Evolutionary conservation across 2,797 vertebrate genomes (phyloP).

Genomic region (Coranthus polyacanthus): DNA sequence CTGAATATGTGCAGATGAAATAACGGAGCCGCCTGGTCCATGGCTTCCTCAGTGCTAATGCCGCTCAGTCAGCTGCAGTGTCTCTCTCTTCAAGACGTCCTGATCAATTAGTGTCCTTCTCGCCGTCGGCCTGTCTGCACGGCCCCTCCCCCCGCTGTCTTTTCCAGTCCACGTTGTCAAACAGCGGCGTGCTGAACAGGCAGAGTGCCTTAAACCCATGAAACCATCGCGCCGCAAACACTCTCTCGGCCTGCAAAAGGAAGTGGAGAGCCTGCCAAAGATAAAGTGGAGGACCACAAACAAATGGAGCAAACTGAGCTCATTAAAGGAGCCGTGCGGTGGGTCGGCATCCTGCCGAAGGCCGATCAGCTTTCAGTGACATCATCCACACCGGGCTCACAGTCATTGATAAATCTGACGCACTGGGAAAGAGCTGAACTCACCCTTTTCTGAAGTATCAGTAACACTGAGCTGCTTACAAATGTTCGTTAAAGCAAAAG

Average conservation of each 20-base stretch:
- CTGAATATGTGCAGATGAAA: too few species aligned
- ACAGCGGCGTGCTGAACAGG: too few species aligned
- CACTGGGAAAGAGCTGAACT: neutral
- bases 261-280: constrained; percentile 65
- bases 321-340: constrained; percentile 46
- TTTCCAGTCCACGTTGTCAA: constrained; percentile 52
- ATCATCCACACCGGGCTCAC: constrained; percentile 50
- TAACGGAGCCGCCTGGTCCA: constrained; percentile 29
- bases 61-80: constrained; percentile 34
- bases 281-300: constrained; percentile 65
- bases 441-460: too few species aligned
- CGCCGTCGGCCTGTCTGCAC: constrained; percentile 63
- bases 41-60: too few species aligned
- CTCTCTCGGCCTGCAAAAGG: constrained; percentile 75
- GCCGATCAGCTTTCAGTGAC: constrained; percentile 57
- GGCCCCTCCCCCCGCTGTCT: constrained; percentile 20
- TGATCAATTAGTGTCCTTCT: constrained; percentile 68
- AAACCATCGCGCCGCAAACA: constrained; percentile 73
- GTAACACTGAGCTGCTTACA: neutral
- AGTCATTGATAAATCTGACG: constrained; percentile 44
- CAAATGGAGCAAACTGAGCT: constrained; percentile 67
- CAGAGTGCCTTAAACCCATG: constrained; percentile 65
- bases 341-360: constrained; percentile 50
- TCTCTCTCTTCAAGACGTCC: constrained; percentile 30
- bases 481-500: too few species aligned